Evolutionary conservation across 2,797 vertebrate genomes (phyloP), one percentile per base, ranked within the genome.

Genomic region (Scolopax rusticola): DNA sequence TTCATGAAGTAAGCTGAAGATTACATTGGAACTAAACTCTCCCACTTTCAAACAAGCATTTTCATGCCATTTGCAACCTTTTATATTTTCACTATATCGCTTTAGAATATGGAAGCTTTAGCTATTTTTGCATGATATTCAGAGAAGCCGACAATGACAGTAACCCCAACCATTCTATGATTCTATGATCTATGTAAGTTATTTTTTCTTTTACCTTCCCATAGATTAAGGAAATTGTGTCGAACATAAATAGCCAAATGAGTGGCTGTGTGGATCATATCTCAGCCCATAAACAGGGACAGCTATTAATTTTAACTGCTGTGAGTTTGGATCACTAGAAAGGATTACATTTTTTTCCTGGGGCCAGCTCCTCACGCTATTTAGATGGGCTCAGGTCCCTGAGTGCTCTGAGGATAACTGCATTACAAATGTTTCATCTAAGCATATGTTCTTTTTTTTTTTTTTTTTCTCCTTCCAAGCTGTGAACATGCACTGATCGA

Each of bases 1-100:
- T 86, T 86, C 64, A 54, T 15, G 5, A 59, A 80, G 30, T 61
- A 87, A 96, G 14, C 41, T 84, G 51, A 84, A 69, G 77, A 74
- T 60, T 64, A 64, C 12, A 69, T 15, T 56, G 56, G 57, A 93
- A 38, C 4, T 83, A 43, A 90, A 84, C 51, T 93, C 48, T 75
- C 30, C 51, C 21, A 61, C 38, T 12, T 33, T 92, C 43, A 89
- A 95, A 79, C 3, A 92, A 75, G n/a, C 4, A 59, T 48, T 91
- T 93, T 88, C 85, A 32, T 77, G 64, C 13, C 15, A 53, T 92
- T 97, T 64, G 9, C 12, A 87, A 57, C 8, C 67, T 78, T 56
- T 87, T 38, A 16, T 57, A 27, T 33, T 92, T 94, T 51, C 81
- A 56, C 14, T 86, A 3, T 56, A 15, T 94, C 80, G 65, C 6